phyloP scores from a whole-genome alignment of 1,140 invertebrate genomes.

The Glossosoma conforme region DNA sequence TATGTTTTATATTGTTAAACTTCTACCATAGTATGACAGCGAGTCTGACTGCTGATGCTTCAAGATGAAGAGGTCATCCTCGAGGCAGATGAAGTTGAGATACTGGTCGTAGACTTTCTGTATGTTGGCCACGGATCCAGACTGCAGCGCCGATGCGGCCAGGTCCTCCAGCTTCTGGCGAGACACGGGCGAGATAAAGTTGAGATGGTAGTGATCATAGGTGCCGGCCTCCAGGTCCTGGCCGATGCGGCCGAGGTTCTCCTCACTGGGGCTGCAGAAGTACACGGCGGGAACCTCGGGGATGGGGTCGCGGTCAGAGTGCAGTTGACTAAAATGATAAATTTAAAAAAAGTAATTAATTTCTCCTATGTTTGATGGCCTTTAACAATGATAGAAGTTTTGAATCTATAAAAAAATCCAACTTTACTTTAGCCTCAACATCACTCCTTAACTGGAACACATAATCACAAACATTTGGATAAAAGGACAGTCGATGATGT shows the following conservation, averaged over 20 bases:
- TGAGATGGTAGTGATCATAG: conserved; percentile 95
- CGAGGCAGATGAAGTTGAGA: conserved; percentile 96
- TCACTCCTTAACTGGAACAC: too few relatives aligned
- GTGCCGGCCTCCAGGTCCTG: conserved; percentile 88
- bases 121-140: conserved; percentile 83
- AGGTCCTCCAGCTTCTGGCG: conserved; percentile 94
- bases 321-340: conserved; percentile 65
- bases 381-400: not conserved
- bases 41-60: conserved; percentile 86
- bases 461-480: too few relatives aligned
- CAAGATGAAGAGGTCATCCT: conserved; percentile 96
- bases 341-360: conserved; percentile 1
- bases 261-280: conserved; percentile 95
- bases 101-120: conserved; percentile 97
- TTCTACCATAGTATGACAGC: conserved; percentile 92
- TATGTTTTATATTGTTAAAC: too few relatives aligned
- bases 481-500: too few relatives aligned
- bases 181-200: conserved; percentile 96
- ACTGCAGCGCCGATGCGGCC: conserved; percentile 83
- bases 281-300: conserved; percentile 98
- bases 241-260: conserved; percentile 91
- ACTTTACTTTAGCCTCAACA: too few relatives aligned
- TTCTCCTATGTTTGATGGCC: not conserved
- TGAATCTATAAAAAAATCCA: too few relatives aligned
- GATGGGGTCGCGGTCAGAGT: conserved; percentile 91